Percentiles rank a stretch among this genome's conserved stretches.
These are phyloP conservation scores for Zaprionus taronus DNA, from an alignment of 1,140 invertebrate species.

Conservation along the genomic window DNA sequence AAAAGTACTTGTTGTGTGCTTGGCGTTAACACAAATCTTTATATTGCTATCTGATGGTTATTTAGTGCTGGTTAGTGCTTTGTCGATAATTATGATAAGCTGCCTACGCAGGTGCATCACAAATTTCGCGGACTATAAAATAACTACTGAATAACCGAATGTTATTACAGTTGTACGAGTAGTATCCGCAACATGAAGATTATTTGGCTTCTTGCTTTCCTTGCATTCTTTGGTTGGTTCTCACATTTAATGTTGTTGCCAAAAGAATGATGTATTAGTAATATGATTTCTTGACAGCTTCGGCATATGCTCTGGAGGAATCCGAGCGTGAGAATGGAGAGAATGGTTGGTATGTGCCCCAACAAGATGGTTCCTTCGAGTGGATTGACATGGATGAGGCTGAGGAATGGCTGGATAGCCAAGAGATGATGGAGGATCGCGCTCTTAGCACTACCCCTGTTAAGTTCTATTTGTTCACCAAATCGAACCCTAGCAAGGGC, in stretches of 20 bases:
- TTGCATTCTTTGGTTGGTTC: conserved; percentile 56
- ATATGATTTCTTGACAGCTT: conserved; percentile 31
- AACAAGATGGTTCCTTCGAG: conserved; percentile 63
- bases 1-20: neutral
- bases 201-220: conserved; percentile 50
- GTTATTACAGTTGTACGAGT: conserved; percentile 19
- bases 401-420: conserved; percentile 51
- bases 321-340: conserved; percentile 70
- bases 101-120: neutral
- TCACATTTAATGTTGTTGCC: neutral
- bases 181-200: conserved; percentile 54
- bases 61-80: conserved; percentile 11
- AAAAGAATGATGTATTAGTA: neutral
- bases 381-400: conserved; percentile 75
- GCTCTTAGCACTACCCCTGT: conserved; percentile 59
- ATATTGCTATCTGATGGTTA: conserved; percentile 38
- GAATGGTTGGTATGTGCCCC: conserved; percentile 80
- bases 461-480: conserved; percentile 71
- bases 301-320: conserved; percentile 57
- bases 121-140: conserved; percentile 43
- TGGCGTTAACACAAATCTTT: neutral
- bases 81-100: conserved; percentile 33
- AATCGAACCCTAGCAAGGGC: conserved; percentile 55
- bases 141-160: neutral
- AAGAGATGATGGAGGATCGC: conserved; percentile 50